phyloP scores from a whole-genome alignment of 2,888 invertebrate species.

The Drosophila colorata region DNA sequence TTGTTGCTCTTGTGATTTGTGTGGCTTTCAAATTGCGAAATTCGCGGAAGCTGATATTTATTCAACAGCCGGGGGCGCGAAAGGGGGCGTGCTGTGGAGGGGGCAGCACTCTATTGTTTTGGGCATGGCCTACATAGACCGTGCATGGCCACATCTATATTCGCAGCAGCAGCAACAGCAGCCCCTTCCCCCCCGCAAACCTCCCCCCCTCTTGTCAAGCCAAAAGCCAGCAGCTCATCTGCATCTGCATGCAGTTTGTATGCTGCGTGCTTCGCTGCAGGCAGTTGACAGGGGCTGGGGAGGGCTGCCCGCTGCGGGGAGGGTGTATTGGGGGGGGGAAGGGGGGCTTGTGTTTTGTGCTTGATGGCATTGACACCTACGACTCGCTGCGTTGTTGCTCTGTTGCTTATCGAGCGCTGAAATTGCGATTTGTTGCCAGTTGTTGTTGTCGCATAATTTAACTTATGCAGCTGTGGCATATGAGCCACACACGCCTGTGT shows the following conservation, averaged over 20 bases:
- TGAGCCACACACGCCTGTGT: constrained; percentile 9
- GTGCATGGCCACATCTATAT: constrained; percentile 29
- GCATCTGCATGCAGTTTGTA: constrained; percentile 54
- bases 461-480: constrained; percentile 40
- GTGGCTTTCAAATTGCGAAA: constrained; percentile 80
- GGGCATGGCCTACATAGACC: constrained; percentile 47
- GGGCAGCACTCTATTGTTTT: constrained; percentile 46
- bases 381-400: constrained; percentile 24
- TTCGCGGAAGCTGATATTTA: constrained; percentile 79
- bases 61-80: constrained; percentile 49
- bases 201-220: neutral
- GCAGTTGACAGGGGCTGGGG: constrained; percentile 6
- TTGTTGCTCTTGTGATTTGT: constrained; percentile 69
- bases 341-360: constrained; percentile 1
- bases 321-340: too few relatives aligned
- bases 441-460: constrained; percentile 66
- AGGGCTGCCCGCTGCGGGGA: neutral
- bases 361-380: constrained; percentile 53
- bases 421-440: constrained; percentile 53
- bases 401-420: constrained; percentile 56
- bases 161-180: constrained; percentile 19
- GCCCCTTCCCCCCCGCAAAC: neutral
- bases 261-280: constrained; percentile 46
- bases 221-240: constrained; percentile 6
- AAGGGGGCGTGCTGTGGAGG: neutral